Conservation (phyloP, 2,113 vertebrate genomes). For the Mustela nigripes region DNA sequence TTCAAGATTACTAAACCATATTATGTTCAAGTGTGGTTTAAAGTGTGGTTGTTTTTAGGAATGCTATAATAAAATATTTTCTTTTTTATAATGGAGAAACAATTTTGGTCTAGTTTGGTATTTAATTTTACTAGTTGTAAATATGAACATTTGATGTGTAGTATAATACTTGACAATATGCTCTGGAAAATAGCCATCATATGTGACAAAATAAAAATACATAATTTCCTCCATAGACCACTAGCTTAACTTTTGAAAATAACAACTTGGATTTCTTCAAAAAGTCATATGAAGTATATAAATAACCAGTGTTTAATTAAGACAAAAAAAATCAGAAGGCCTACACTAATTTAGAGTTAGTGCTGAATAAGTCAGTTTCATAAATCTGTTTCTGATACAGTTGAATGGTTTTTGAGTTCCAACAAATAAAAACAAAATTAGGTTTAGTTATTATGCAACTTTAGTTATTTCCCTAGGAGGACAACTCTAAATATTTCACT, state of each 20-base stretch:
- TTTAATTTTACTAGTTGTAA: not conserved
- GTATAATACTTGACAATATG: not conserved
- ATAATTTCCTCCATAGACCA: not conserved
- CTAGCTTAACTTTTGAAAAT: conserved; percentile 19
- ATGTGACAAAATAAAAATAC: conserved; percentile 30
- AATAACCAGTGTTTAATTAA: conserved; percentile 30
- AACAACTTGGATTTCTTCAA: conserved; percentile 37
- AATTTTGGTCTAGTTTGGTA: not conserved
- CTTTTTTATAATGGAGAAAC: not conserved
- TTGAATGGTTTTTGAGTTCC: conserved; percentile 15
- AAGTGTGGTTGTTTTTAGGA: not conserved
- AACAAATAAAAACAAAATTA: not conserved
- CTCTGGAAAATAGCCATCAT: not conserved
- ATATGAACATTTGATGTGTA: not conserved
- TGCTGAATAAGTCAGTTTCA: conserved; percentile 30
- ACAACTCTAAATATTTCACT: not conserved
- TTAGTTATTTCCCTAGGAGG: not conserved
- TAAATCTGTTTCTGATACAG: not conserved
- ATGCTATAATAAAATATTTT: not conserved
- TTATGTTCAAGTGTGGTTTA: not conserved
- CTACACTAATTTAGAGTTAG: not conserved
- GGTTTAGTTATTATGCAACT: not conserved
- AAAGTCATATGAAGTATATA: not conserved
- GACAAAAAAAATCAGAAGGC: not conserved
- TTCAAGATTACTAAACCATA: not conserved